Evolutionary conservation across 1,140 invertebrate genomes (phyloP), one percentile per base, ranked within the genome.

Genomic region (Drosophila burlai): DNA sequence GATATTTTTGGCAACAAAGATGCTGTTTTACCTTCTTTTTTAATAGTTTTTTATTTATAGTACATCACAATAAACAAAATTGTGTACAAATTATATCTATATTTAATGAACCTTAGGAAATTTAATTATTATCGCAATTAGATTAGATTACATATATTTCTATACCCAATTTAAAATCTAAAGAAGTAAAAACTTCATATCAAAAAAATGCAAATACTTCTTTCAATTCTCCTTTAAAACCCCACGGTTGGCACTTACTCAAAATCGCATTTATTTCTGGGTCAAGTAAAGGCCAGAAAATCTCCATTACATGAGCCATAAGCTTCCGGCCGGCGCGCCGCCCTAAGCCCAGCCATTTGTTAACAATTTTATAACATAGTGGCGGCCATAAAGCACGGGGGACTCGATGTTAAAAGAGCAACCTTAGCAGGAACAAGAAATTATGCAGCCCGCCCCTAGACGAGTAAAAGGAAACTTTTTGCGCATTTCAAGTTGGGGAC

Each of bases 401-500:
- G 16, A 47, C 34, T 68, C 67, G 49, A 71, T 55, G 67, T 18
- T 40, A 42, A 68, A 54, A 42, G 47, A 55, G 67, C 64, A 24
- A 55, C 13, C 63, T 69, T 54, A n/a, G 24, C 21, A 55, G 24
- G 31, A 73, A 42, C 69, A 15, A 60, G 26, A 73, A 73, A 73
- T 73, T 73, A 73, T 73, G 54, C 69, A 73, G 46, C 69, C 69
- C 69, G 38, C 67, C 67, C n/a, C 66, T 36, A 34, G 50, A 38
- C 43, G 29, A 38, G 38, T 42, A 72, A 43, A 49, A 72, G 67
- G 69, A 60, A 73, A 72, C 54, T 60, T 73, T 73, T 73, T 73
- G 69, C 69, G 69, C 69, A 73, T 73, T 73, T 73, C 69, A 73
- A 73, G 73, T 66, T 76, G 73, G 38, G 75, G 49, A 78, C 57